These are phyloP conservation scores for Trachelipus rathkii DNA, from an alignment of 1,140 invertebrate genomes.

Conservation along the genomic window DNA sequence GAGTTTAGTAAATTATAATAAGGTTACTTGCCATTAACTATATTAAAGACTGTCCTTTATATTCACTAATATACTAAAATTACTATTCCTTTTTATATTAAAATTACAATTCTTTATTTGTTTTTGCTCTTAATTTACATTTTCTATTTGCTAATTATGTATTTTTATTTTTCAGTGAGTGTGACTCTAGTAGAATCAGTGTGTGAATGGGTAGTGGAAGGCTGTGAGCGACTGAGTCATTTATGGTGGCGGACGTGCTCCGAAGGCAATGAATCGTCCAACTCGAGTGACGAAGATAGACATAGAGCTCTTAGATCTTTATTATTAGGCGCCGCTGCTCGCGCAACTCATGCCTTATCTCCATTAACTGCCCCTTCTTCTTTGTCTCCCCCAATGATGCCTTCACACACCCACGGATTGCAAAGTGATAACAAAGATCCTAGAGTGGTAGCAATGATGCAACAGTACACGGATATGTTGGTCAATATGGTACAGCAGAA, in stretches of 20 bases:
- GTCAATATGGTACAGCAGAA: slow-evolving; percentile 61
- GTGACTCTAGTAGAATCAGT: slow-evolving; percentile 38
- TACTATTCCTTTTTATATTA: too few species aligned
- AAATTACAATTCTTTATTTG: too few species aligned
- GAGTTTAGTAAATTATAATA: too few species aligned
- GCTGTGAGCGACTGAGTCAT: slow-evolving; percentile 40
- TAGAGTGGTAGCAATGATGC: slow-evolving; percentile 59
- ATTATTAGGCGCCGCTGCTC: slow-evolving; percentile 38
- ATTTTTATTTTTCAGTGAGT: slow-evolving; percentile 29
- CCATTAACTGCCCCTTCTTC: slow-evolving; percentile 38
- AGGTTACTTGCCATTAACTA: too few species aligned
- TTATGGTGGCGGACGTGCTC: slow-evolving; percentile 42
- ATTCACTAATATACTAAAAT: too few species aligned
- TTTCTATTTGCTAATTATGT: too few species aligned
- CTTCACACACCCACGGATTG: background rate
- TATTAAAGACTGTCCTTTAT: too few species aligned
- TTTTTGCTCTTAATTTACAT: too few species aligned
- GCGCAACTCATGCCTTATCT: slow-evolving; percentile 40
- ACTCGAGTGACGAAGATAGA: slow-evolving; percentile 32
- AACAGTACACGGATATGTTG: slow-evolving; percentile 62
- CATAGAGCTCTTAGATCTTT: slow-evolving; percentile 40
- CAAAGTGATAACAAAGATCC: slow-evolving; percentile 42
- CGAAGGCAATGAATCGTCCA: slow-evolving; percentile 28
- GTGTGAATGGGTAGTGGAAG: slow-evolving; percentile 45
- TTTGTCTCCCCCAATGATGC: slow-evolving; percentile 22